phyloP scores from a whole-genome alignment of 2,797 vertebrate genomes.

The Eupleurogrammus muticus region DNA sequence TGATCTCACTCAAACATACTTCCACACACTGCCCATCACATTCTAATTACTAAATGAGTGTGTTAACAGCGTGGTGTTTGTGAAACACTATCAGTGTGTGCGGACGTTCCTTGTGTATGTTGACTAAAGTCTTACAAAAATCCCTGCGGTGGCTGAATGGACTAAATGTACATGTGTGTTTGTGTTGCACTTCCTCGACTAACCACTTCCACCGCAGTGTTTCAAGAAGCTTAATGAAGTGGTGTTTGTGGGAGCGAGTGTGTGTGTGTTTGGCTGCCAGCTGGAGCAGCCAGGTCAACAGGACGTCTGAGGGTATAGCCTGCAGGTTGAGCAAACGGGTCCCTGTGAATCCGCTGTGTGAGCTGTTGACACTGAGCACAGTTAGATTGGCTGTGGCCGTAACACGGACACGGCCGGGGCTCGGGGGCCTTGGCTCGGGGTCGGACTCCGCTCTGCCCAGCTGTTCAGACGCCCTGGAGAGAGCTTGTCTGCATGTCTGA shows the following conservation, averaged over 20 bases:
- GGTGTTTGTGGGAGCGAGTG: slow-evolving; percentile 38
- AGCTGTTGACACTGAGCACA: slow-evolving; percentile 68
- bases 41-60: slow-evolving; percentile 38
- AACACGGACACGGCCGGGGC: slow-evolving; percentile 48
- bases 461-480: slow-evolving; percentile 43
- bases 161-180: slow-evolving; percentile 30
- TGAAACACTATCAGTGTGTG: slow-evolving; percentile 40
- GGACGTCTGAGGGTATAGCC: slow-evolving; percentile 42
- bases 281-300: slow-evolving; percentile 58
- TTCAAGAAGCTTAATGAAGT: slow-evolving; percentile 46
- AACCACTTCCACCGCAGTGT: slow-evolving; percentile 6
- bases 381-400: slow-evolving; percentile 63
- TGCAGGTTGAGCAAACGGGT: slow-evolving; percentile 63
- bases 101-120: slow-evolving; percentile 28
- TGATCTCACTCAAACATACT: slow-evolving; percentile 65
- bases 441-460: slow-evolving; percentile 44
- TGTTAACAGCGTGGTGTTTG: slow-evolving; percentile 52
- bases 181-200: slow-evolving; percentile 43
- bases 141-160: slow-evolving; percentile 11
- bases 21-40: slow-evolving; percentile 42
- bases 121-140: slow-evolving; percentile 33
- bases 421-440: slow-evolving; percentile 49
- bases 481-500: slow-evolving; percentile 55
- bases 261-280: slow-evolving; percentile 58
- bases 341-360: slow-evolving; percentile 52